Conservation (phyloP, 2,113 vertebrate species). For the Siniperca knerii region DNA sequence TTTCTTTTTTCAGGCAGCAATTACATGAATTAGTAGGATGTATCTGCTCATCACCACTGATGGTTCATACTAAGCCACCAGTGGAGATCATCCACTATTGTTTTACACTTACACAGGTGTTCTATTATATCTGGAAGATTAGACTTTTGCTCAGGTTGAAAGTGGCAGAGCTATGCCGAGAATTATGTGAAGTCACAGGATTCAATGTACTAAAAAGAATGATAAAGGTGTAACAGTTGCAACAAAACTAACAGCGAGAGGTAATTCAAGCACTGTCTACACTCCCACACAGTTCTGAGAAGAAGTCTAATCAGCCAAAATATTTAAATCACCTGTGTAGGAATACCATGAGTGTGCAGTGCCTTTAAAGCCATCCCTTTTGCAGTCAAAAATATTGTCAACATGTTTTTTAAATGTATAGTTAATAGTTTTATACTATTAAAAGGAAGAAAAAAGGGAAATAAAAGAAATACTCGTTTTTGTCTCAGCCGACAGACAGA, state of each 20-base stretch:
- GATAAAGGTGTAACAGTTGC: neutral
- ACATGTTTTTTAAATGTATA: neutral
- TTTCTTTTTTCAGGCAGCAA: neutral
- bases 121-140: neutral
- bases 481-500: neutral
- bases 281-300: constrained; percentile 5
- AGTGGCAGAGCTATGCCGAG: neutral
- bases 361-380: neutral
- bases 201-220: neutral
- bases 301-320: neutral
- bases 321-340: neutral
- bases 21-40: constrained; percentile 14
- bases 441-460: neutral
- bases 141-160: constrained; percentile 16
- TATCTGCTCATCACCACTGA: constrained; percentile 8
- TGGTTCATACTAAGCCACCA: constrained; percentile 5
- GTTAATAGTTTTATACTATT: neutral
- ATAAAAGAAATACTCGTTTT: neutral
- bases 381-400: neutral
- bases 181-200: neutral
- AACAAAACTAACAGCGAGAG: neutral
- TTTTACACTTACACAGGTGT: constrained; percentile 29
- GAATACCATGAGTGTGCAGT: neutral
- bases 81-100: constrained; percentile 30
- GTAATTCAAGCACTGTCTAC: neutral